Conservation (phyloP, 2,888 invertebrate genomes). For the Stictocephala bisonia region DNA sequence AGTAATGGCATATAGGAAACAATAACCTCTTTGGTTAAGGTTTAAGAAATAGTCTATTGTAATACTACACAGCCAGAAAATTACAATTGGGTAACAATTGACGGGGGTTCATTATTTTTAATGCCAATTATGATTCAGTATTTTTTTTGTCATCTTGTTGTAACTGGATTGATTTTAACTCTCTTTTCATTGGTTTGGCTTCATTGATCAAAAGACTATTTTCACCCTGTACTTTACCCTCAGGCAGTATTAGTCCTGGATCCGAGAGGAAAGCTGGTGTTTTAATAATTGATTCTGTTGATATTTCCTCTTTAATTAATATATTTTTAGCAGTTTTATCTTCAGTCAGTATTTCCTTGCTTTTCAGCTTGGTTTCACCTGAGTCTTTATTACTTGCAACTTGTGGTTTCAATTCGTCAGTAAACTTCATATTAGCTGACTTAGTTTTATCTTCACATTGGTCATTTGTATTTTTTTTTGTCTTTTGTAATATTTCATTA, state of each 20-base stretch:
- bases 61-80: too few relatives aligned
- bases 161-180: slow-evolving; percentile 52
- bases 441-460: slow-evolving; percentile 23
- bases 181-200: slow-evolving; percentile 51
- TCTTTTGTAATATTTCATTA: background rate
- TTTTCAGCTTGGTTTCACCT: background rate
- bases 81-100: too few relatives aligned
- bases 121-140: too few relatives aligned
- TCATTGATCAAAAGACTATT: slow-evolving; percentile 8
- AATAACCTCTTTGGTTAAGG: too few relatives aligned
- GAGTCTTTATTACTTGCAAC: background rate
- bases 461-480: background rate
- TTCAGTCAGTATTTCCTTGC: too few relatives aligned
- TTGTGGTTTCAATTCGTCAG: slow-evolving; percentile 12
- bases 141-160: too few relatives aligned
- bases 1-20: too few relatives aligned
- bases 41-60: too few relatives aligned
- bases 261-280: slow-evolving; percentile 46
- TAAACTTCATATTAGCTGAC: background rate
- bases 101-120: too few relatives aligned
- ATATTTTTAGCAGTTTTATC: too few relatives aligned
- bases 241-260: slow-evolving; percentile 41
- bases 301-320: slow-evolving; percentile 29
- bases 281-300: slow-evolving; percentile 49
- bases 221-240: slow-evolving; percentile 17